These are phyloP conservation scores for Sapayoa aenigma DNA, from an alignment of 2,113 vertebrate species.

Conservation along the genomic window DNA sequence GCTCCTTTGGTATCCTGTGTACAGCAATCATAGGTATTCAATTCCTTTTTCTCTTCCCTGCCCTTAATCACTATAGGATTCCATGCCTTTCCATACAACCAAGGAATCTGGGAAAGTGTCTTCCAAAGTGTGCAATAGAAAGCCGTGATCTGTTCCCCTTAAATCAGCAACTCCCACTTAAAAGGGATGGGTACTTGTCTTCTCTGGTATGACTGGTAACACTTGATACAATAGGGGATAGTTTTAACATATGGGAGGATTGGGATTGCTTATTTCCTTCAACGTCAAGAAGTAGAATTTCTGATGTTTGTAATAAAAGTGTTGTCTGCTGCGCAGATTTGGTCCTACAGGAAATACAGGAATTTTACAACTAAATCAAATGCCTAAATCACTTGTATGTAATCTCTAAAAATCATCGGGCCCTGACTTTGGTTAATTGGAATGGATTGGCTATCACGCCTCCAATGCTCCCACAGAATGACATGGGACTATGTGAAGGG, in stretches of 20 bases:
- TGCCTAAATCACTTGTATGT: not conserved
- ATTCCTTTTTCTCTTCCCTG: not conserved
- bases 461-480: not conserved
- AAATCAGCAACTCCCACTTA: not conserved
- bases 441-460: not conserved
- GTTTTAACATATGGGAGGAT: not conserved
- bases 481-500: not conserved
- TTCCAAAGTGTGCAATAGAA: not conserved
- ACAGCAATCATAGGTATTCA: not conserved
- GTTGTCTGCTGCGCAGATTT: not conserved
- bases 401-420: not conserved
- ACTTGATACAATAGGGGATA: not conserved
- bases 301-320: not conserved
- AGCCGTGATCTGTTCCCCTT: not conserved
- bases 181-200: not conserved
- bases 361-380: not conserved
- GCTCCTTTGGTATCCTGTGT: not conserved
- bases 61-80: not conserved
- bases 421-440: not conserved
- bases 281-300: not conserved
- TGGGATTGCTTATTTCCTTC: not conserved
- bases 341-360: not conserved
- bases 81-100: not conserved
- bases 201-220: not conserved
- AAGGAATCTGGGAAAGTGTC: not conserved